Percentiles rank a stretch among this genome's conserved stretches.
Conservation (phyloP, 2,797 vertebrate genomes). For the Poeciliopsis paucimaculata region DNA sequence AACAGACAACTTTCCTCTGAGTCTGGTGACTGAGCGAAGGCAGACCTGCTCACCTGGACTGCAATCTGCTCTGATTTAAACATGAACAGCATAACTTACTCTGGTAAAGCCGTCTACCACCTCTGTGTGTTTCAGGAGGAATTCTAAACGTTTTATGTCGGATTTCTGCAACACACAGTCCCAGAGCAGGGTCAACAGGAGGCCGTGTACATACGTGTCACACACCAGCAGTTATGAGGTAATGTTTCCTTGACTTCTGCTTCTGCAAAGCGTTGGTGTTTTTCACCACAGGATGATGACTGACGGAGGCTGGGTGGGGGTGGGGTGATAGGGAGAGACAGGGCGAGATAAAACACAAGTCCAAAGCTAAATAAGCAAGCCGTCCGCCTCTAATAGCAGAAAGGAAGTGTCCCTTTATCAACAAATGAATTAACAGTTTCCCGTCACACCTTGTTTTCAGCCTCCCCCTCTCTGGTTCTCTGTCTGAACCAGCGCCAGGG, state of each 20-base stretch:
- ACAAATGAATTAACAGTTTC: conserved; percentile 87
- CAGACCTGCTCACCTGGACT: neutral
- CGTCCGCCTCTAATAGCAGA: conserved; percentile 82
- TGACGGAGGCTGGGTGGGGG: conserved; percentile 63
- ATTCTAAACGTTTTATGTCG: conserved; percentile 1
- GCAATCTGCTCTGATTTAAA: neutral
- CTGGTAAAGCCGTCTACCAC: neutral
- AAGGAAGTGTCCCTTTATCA: conserved; percentile 88
- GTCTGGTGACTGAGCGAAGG: neutral
- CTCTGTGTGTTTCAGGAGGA: conserved; percentile 2
- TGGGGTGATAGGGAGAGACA: conserved; percentile 48
- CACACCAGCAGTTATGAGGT: conserved; percentile 69
- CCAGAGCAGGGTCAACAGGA: conserved; percentile 42
- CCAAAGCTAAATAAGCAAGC: conserved; percentile 85
- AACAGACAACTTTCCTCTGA: neutral
- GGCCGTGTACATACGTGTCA: conserved; percentile 64
- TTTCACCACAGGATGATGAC: conserved; percentile 72
- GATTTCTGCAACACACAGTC: conserved; percentile 44
- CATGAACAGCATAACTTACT: neutral
- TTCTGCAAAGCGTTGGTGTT: conserved; percentile 59
- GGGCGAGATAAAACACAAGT: conserved; percentile 73
- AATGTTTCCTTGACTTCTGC: conserved; percentile 63
- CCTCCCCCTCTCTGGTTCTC: conserved; percentile 37
- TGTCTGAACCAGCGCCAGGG: conserved; percentile 68
- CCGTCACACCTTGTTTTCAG: conserved; percentile 79